These are phyloP conservation scores for Gymnobelideus leadbeateri DNA, from an alignment of 2,113 vertebrate genomes.

Conservation along the genomic window DNA sequence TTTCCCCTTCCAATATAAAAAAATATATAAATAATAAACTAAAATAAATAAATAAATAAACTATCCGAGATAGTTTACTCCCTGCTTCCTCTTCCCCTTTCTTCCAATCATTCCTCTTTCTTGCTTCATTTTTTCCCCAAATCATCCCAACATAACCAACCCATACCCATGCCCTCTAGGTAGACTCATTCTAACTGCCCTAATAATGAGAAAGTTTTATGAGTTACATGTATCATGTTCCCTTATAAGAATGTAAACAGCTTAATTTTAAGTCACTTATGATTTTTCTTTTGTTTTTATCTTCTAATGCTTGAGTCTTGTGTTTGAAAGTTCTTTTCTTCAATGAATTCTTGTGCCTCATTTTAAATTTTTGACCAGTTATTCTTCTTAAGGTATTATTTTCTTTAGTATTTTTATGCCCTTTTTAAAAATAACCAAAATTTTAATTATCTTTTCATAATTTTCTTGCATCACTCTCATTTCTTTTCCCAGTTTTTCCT, in stretches of 20 bases:
- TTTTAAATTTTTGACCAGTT: not conserved
- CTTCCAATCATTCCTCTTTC: not conserved
- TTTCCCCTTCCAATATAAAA: not conserved
- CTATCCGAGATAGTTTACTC: too few relatives aligned
- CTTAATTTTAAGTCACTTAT: not conserved
- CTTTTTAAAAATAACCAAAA: not conserved
- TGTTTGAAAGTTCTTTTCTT: not conserved
- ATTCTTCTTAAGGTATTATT: not conserved
- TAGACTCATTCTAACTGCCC: not conserved
- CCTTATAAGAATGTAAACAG: not conserved
- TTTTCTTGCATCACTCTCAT: not conserved
- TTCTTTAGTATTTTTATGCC: not conserved
- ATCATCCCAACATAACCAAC: not conserved
- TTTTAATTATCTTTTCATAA: not conserved
- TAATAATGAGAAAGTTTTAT: not conserved
- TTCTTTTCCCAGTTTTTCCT: not conserved
- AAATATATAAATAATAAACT: too few relatives aligned
- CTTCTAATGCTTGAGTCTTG: not conserved
- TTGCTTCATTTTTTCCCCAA: not conserved
- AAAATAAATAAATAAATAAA: too few relatives aligned
- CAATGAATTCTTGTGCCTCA: not conserved
- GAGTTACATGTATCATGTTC: not conserved
- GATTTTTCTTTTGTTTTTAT: not conserved
- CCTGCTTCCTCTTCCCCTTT: not conserved
- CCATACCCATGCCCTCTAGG: not conserved